Base-by-base conservation (phyloP, 2,113 vertebrate genomes). In the Setophaga kirtlandii region DNA sequence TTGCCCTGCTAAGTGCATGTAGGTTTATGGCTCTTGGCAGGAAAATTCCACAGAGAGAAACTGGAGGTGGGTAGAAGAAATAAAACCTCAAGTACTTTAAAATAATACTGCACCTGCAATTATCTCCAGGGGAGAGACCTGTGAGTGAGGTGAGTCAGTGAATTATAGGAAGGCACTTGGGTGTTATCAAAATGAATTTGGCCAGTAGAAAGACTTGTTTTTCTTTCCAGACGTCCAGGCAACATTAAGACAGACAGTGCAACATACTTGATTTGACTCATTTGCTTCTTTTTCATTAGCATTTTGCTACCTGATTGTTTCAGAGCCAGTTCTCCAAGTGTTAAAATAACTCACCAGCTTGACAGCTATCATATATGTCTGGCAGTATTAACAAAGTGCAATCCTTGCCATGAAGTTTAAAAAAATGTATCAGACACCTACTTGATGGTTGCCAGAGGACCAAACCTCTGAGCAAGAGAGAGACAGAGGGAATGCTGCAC, bases 351-450 rank as follows among this genome's bases (percentile, higher is more conserved):
- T 93, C 85, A 85, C 46, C 79, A 96, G 93, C 92, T 94, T 96
- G 94, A 96, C 95, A 96, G 92, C 87, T 94, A 95, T 95, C 91
- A 86, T 94, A 64, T 91, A 95, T 85, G 92, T 96, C 95, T 97
- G 93, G 91, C 94, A 94, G 90, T 95, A 96, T 95, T 96, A 97
- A 86, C 95, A 63, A 87, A 97, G 91, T 91, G 90, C 73, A 91
- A 74, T 96, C 75, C 87, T 76, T 93, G 94, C 93, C 90, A 86
- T 95, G 74, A 83, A 96, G 88, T 85, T 93, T 52, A 88, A 81
- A 93, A 91, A 95, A 96, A 96, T 22, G 79, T 93, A 94, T 95
- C 93, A 96, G 92, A 95, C 94, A 95, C 90, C 90, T 96, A 70
- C 90, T 94, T 27, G 2, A 63, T 92, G 71, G 39, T 87, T 96